phyloP scores from a whole-genome alignment of 1,140 invertebrate species.

The Cyclargus thomasi region DNA sequence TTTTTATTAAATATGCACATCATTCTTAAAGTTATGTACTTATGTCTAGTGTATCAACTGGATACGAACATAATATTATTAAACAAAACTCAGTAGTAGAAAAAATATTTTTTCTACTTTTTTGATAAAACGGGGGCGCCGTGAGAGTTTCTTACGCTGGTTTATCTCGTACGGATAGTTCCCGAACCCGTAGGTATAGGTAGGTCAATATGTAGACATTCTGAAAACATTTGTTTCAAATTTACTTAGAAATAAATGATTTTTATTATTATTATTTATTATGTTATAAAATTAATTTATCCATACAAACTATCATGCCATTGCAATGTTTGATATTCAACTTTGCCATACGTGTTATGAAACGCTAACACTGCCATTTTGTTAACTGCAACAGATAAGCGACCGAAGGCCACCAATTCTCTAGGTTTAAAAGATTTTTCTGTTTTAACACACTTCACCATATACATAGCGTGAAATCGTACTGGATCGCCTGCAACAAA shows the following conservation, averaged over 20 bases:
- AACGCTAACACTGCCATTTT: conserved; percentile 75
- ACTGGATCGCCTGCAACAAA: conserved; percentile 76
- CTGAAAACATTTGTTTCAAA: no score
- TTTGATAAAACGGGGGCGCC: no score
- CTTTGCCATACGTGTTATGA: conserved; percentile 45
- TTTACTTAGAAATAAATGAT: not conserved
- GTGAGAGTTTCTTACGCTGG: no score
- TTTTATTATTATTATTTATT: not conserved
- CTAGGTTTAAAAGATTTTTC: conserved; percentile 48
- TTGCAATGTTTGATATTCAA: conserved; percentile 76
- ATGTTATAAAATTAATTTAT: conserved; percentile 27
- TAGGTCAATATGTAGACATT: no score
- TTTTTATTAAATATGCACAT: no score
- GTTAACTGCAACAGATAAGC: conserved; percentile 77
- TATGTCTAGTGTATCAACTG: no score
- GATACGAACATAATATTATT: no score
- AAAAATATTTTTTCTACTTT: no score
- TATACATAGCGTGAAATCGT: conserved; percentile 77
- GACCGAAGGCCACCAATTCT: conserved; percentile 73
- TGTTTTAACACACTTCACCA: conserved; percentile 74
- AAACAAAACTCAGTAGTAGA: no score
- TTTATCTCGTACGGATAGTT: no score
- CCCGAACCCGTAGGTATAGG: no score
- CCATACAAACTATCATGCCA: conserved; percentile 71
- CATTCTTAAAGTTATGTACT: no score